Base-by-base conservation (phyloP, 2,888 invertebrate species). In the Arrhopalites spinosus region DNA sequence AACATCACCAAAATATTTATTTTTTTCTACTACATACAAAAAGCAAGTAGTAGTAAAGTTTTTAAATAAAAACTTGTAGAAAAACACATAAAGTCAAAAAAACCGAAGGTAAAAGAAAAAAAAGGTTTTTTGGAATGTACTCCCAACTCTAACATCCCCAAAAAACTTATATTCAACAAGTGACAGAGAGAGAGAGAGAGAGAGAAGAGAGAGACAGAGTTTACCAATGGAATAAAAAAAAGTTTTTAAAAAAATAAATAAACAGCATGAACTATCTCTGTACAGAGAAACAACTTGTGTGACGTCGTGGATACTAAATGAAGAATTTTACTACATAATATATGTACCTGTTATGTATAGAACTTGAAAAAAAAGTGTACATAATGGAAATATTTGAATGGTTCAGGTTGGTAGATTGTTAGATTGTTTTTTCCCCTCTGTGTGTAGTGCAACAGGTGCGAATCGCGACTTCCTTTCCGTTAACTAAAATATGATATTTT, bases 381-480 rank as follows among this genome's bases (percentile, higher is more conserved):
- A n/a, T 3, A 50, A 3, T 50, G 50, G 50, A 50, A 53, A 53
- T 20, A 53, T 23, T 23, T 53, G 53, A 36, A 36, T 36, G 36
- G 36, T 36, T 36, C 36, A 36, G 20, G 29, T 15, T 61, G 61
- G 25, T 61, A 27, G 61, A 25, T 61, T 61, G 29, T 29, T 36
- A 61, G 61, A 29, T n/a, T 61, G 29, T 25, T 13, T 50, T 30
- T 30, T 36, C 15, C 17, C 25, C 13, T 23, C 13, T 25, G 17
- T n/a, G 25, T 64, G 23, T 15, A 45, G 30, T 25, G 74, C 64
- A 75, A 77, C 77, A 77, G 77, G 77, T 77, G 77, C 74, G 69
- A 77, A 77, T 75, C 71, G 75, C 72, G 68, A 73, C 77, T 73
- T 77, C 77, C 73, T 73, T 74, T 77, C 73, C 69, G 73, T 75